Conservation (phyloP, 2,113 vertebrate species). For the Ciconia stormi region DNA sequence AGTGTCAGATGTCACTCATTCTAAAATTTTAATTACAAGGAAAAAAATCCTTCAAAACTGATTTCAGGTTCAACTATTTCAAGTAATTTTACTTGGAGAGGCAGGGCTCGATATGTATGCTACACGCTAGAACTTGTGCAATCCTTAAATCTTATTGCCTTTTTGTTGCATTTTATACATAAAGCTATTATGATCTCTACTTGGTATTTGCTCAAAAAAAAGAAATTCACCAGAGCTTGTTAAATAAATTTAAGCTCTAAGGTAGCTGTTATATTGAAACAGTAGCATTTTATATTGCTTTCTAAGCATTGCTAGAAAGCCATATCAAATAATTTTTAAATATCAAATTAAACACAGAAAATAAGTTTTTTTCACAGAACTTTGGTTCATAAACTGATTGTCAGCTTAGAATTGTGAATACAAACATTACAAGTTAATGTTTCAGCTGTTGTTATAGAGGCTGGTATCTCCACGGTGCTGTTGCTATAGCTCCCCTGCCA, state of each 20-base stretch:
- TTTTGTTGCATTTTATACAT: not conserved
- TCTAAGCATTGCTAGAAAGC: not conserved
- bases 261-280: not conserved
- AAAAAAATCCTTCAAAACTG: not conserved
- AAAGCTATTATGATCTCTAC: not conserved
- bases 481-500: not conserved
- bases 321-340: not conserved
- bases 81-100: not conserved
- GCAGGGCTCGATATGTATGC: not conserved
- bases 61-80: not conserved
- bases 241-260: not conserved
- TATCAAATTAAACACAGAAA: not conserved
- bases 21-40: not conserved
- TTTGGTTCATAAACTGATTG: not conserved
- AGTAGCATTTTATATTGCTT: not conserved
- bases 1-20: not conserved
- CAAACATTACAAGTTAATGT: not conserved
- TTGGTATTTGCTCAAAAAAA: not conserved
- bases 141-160: not conserved
- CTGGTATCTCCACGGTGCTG: not conserved
- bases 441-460: not conserved
- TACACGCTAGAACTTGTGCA: not conserved
- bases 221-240: not conserved
- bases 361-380: not conserved
- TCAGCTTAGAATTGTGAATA: not conserved